A percentile compares a stretch with the other conserved stretches of the same genome.
Evolutionary conservation across 2,797 vertebrate genomes (phyloP).

Genomic region (Hippoglossus hippoglossus): DNA sequence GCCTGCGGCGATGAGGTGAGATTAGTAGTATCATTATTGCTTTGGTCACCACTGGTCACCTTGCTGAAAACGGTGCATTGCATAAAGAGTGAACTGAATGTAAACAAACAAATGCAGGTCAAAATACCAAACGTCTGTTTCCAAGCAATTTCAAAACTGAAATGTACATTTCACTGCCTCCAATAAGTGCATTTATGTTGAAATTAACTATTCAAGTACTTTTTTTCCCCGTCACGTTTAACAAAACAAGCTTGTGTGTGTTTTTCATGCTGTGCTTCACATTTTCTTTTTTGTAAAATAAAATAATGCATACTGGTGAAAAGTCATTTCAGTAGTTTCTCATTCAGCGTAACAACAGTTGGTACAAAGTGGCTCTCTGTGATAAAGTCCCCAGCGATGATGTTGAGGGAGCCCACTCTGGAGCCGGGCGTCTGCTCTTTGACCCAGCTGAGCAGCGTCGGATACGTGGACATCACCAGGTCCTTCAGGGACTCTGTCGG

Average conservation of each 20-base stretch:
- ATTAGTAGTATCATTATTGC: conserved; percentile 73
- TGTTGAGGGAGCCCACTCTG: conserved; percentile 83
- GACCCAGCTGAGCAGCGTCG: conserved; percentile 88
- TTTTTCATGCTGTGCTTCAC: conserved; percentile 63
- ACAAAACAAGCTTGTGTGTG: conserved; percentile 57
- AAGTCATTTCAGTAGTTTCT: conserved; percentile 83
- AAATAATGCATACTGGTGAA: conserved; percentile 9
- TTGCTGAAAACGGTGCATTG: conserved; percentile 42
- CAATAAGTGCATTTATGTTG: conserved; percentile 56
- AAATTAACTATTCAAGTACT: conserved; percentile 70
- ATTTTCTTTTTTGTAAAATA: conserved; percentile 23
- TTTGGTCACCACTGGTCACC: conserved; percentile 44
- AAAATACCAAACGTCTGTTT: conserved; percentile 41
- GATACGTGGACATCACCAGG: conserved; percentile 89
- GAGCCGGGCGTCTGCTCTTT: conserved; percentile 87
- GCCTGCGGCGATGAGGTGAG: conserved; percentile 32
- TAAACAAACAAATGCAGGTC: conserved; percentile 69
- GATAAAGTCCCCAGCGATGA: conserved; percentile 94
- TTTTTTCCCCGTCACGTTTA: conserved; percentile 26
- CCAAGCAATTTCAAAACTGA: conserved; percentile 48
- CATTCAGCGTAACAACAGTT: conserved; percentile 89
- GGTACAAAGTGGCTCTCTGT: conserved; percentile 84
- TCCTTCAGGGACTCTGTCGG: conserved; percentile 88
- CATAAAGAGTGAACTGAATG: conserved; percentile 65
- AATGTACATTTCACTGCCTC: conserved; percentile 35